Evolutionary conservation across 2,113 vertebrate genomes (phyloP), one percentile per base, ranked within the genome.

Genomic region (Callocephalon fimbriatum): DNA sequence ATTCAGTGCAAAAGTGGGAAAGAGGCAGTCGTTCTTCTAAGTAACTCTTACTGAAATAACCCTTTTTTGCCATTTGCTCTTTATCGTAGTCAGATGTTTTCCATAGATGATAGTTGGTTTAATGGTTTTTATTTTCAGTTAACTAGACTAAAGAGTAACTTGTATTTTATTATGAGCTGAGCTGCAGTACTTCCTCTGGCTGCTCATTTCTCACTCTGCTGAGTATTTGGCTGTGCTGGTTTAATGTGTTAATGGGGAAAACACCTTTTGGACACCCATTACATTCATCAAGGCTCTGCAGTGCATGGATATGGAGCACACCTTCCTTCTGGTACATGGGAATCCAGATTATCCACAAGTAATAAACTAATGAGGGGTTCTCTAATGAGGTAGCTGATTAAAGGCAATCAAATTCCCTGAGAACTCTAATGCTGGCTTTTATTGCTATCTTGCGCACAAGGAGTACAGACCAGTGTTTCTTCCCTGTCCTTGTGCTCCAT

Each of bases 321-420:
- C 42, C 6, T 77, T 74, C 54, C 22, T 76, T 86, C 86, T 56
- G 45, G 32, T 62, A 59, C 35, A 20, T 42, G 42, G 66, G 54
- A 95, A 94, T 80, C 67, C 82, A 86, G 92, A 93, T 93, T 86
- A 95, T 50, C 82, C 80, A 44, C 32, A 38, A 71, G 22, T 73
- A 90, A 67, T 47, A 74, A n/a, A 76, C 62, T 92, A 83, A 86
- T n/a, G 42, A 86, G 50, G 42, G 26, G 37, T 61, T 92, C 62
- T 54, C 40, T 88, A 79, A 11, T 50, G 87, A 83, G 74, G 75
- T 44, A 88, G 50, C 42, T 94, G 59, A 88, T 90, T 90, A 96
- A 86, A 88, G 42, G 29, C 40, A 91, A 91, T 91, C 84, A 37
- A 86, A 17, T 83, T 84, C 54, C 38, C 27, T 0, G 4, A 50